Evolutionary conservation across 2,113 vertebrate species (phyloP).

Genomic region (Melanerpes formicivorus): DNA sequence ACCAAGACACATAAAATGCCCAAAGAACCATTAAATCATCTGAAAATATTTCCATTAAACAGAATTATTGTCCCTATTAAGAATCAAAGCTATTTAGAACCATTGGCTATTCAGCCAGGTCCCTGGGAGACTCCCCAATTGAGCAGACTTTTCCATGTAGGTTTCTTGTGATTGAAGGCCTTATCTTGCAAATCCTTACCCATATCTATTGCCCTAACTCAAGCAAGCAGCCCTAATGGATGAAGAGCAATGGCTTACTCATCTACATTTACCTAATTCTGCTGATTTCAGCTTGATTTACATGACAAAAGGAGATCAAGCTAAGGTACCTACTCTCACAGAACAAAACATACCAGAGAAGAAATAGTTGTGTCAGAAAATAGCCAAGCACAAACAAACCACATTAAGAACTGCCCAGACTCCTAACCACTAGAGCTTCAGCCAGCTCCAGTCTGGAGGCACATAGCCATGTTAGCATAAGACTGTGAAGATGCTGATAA

Average conservation of each 20-base stretch:
- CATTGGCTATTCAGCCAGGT: conserved; percentile 46
- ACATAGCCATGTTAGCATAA: background rate
- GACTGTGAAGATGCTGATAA: background rate
- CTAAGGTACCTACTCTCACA: background rate
- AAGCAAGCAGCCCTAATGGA: background rate
- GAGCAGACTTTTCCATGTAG: conserved; percentile 46
- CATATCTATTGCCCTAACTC: background rate
- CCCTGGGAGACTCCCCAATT: conserved; percentile 9
- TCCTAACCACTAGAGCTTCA: background rate
- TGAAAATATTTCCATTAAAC: conserved; percentile 59
- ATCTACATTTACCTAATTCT: background rate
- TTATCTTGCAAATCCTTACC: conserved; percentile 4
- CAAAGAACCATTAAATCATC: conserved; percentile 60
- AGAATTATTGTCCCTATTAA: conserved; percentile 66
- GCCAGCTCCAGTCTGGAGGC: background rate
- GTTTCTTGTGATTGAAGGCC: conserved; percentile 39
- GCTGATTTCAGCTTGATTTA: conserved; percentile 30
- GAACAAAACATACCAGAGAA: background rate
- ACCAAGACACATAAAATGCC: conserved; percentile 34
- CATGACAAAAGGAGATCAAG: background rate
- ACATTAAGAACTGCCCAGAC: background rate
- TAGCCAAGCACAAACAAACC: background rate
- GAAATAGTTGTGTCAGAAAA: background rate
- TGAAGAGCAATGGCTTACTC: background rate
- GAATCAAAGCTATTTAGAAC: conserved; percentile 56